A percentile compares a stretch with the other conserved stretches of the same genome.
Evolutionary conservation across 2,113 vertebrate species (phyloP).

Genomic region (Oncorhynchus kisutch): DNA sequence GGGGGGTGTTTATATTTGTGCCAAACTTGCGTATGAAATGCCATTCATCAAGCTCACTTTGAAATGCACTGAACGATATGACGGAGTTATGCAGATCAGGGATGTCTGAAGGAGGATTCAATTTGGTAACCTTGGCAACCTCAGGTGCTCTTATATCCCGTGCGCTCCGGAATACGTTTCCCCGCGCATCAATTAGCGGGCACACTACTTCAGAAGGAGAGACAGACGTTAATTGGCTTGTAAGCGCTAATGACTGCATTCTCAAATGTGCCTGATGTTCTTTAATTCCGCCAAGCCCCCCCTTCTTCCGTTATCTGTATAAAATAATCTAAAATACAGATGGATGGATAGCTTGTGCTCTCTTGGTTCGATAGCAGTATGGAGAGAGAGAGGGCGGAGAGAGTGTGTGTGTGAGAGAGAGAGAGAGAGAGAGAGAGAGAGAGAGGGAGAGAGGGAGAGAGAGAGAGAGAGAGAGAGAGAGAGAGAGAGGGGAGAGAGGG

Average conservation of each 20-base stretch:
- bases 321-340: background rate
- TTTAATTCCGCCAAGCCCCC: constrained; percentile 1
- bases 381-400: too few species aligned
- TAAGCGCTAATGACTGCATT: constrained; percentile 34
- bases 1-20: background rate
- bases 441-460: too few species aligned
- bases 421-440: too few species aligned
- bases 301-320: background rate
- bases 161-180: constrained; percentile 68
- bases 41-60: constrained; percentile 92
- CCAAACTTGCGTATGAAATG: constrained; percentile 38
- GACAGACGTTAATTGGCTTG: constrained; percentile 33
- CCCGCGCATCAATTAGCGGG: constrained; percentile 59
- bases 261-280: constrained; percentile 15
- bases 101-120: constrained; percentile 89
- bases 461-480: background rate
- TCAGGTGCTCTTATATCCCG: constrained; percentile 75
- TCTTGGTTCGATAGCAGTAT: too few species aligned
- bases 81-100: constrained; percentile 98
- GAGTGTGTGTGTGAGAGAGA: too few species aligned
- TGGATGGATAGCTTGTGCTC: background rate
- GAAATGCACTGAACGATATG: constrained; percentile 88
- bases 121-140: constrained; percentile 98
- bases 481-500: too few species aligned
- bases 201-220: background rate